phyloP scores from a whole-genome alignment of 2,888 invertebrate species.

The Stenodera caucasica region DNA sequence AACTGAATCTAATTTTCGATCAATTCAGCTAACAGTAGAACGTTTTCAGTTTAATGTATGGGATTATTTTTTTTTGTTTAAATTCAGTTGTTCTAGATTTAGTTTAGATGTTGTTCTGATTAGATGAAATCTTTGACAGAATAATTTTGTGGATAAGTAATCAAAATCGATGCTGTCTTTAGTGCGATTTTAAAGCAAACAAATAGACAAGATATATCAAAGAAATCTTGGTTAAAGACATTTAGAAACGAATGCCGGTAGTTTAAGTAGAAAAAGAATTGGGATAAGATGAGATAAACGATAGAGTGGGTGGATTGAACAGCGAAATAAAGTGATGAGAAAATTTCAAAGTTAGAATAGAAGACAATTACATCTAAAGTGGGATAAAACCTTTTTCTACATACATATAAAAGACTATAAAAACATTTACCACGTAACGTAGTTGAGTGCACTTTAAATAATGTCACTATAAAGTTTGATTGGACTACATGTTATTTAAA shows the following conservation, averaged over 20 bases:
- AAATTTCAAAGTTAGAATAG: conserved; percentile 49
- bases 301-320: conserved; percentile 52
- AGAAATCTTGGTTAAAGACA: conserved; percentile 49
- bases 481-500: neutral
- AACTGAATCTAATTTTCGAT: too few species aligned
- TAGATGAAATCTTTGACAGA: neutral
- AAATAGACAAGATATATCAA: conserved; percentile 53
- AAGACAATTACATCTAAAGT: conserved; percentile 49
- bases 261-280: conserved; percentile 47
- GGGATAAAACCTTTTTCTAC: conserved; percentile 38
- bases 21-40: too few species aligned
- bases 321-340: conserved; percentile 52
- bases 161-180: conserved; percentile 45
- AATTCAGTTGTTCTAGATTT: neutral
- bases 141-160: conserved; percentile 34
- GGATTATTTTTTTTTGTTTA: neutral
- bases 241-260: conserved; percentile 49
- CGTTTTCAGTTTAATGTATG: neutral
- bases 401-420: conserved; percentile 30
- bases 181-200: conserved; percentile 46
- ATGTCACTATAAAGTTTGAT: conserved; percentile 8
- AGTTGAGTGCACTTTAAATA: conserved; percentile 24
- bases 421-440: conserved; percentile 31
- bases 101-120: neutral
- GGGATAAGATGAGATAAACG: conserved; percentile 52